Evolutionary conservation across 1,140 invertebrate genomes (phyloP).

Genomic region (Lethrus apterus): DNA sequence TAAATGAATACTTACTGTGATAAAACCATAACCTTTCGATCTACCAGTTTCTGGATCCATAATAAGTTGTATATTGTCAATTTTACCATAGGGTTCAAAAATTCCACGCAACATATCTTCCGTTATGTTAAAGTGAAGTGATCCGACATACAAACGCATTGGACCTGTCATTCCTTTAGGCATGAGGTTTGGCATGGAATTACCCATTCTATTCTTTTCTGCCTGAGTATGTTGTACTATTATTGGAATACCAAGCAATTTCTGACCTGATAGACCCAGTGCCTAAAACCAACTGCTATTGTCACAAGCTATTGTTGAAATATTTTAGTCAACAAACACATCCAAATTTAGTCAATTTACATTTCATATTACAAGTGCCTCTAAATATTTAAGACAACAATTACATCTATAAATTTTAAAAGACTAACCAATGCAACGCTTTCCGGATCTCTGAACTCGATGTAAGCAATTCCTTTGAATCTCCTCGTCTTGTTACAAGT

Average conservation of each 20-base stretch:
- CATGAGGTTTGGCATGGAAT: conserved; percentile 73
- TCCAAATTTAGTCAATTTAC: background rate
- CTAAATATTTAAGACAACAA: background rate
- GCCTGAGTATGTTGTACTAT: conserved; percentile 98
- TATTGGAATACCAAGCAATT: conserved; percentile 93
- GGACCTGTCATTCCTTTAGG: conserved; percentile 80
- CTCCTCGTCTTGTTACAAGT: conserved; percentile 98
- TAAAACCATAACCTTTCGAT: conserved; percentile 96
- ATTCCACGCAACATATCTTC: conserved; percentile 98
- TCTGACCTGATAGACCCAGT: conserved; percentile 93
- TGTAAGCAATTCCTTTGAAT: conserved; percentile 99
- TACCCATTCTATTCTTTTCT: conserved; percentile 93
- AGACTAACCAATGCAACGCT: conserved; percentile 83
- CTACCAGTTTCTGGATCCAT: conserved; percentile 90
- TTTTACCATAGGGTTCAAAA: conserved; percentile 99
- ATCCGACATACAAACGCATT: conserved; percentile 95
- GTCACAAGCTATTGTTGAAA: background rate
- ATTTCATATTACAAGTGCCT: background rate
- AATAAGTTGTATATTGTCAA: conserved; percentile 94
- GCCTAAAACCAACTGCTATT: conserved; percentile 56
- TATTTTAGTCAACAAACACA: background rate
- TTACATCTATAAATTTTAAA: conserved; percentile 7
- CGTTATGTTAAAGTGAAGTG: conserved; percentile 97
- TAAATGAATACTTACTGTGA: conserved; percentile 68
- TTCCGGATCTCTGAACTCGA: conserved; percentile 98